Evolutionary conservation across 2,888 invertebrate species (phyloP).

Genomic region (Dascillus cervinus): DNA sequence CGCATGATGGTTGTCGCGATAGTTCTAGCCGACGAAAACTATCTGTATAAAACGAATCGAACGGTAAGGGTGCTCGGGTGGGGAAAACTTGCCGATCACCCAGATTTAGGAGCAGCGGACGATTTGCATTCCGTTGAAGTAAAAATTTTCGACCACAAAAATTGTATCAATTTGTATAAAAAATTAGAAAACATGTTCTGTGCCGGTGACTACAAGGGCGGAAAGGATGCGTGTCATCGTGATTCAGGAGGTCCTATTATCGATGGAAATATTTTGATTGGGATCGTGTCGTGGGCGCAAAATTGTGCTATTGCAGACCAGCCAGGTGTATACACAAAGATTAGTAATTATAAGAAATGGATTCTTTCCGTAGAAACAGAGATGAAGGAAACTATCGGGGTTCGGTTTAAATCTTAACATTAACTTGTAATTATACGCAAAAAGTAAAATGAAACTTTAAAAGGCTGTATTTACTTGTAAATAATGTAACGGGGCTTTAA

Average conservation of each 20-base stretch:
- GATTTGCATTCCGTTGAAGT: background rate
- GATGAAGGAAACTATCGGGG: no score
- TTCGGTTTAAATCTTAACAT: no score
- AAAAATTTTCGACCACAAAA: background rate
- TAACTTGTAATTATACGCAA: no score
- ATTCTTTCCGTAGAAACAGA: no score
- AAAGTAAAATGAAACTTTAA: no score
- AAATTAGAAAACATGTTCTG: slow-evolving; percentile 12
- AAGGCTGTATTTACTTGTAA: no score
- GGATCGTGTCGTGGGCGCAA: slow-evolving; percentile 13
- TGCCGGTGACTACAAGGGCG: slow-evolving; percentile 7
- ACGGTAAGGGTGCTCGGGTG: slow-evolving; percentile 1
- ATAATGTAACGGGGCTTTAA: no score
- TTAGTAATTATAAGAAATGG: slow-evolving; percentile 3
- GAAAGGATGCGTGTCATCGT: slow-evolving; percentile 10
- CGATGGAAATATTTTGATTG: slow-evolving; percentile 7
- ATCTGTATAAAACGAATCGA: slow-evolving; percentile 1
- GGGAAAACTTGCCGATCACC: no score
- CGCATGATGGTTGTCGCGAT: background rate
- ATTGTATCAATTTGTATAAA: slow-evolving; percentile 1
- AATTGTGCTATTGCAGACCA: slow-evolving; percentile 9
- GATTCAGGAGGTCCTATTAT: slow-evolving; percentile 13
- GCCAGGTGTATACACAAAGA: slow-evolving; percentile 9
- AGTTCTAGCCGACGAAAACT: no score
- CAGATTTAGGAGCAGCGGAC: no score